phyloP scores from a whole-genome alignment of 2,113 vertebrate genomes.

The Mesitornis unicolor region DNA sequence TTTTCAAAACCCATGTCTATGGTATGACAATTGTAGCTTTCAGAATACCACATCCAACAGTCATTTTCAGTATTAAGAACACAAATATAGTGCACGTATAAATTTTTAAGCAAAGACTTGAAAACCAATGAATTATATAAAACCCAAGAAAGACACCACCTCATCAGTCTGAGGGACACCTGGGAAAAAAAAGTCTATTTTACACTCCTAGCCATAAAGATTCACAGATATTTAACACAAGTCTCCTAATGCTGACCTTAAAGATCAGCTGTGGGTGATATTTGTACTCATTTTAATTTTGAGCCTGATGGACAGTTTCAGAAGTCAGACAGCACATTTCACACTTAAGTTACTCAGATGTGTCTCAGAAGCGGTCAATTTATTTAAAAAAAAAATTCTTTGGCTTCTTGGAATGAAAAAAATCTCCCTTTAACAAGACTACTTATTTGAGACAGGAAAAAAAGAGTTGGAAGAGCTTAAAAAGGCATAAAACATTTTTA shows the following conservation, averaged over 20 bases:
- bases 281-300: background rate
- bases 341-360: conserved; percentile 67
- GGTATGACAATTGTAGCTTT: background rate
- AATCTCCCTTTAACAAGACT: background rate
- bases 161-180: background rate
- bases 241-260: background rate
- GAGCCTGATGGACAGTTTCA: background rate
- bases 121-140: background rate
- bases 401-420: background rate
- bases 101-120: background rate
- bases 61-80: background rate
- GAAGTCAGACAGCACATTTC: background rate
- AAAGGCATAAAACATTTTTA: background rate
- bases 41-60: background rate
- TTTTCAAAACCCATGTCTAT: background rate
- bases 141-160: background rate
- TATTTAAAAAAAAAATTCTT: background rate
- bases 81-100: background rate
- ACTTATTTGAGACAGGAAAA: background rate
- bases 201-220: background rate
- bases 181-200: background rate
- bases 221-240: background rate
- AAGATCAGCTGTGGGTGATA: background rate
- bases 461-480: background rate
- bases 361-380: background rate